Conservation (phyloP, 2,113 vertebrate genomes). For the Nyctibius bracteatus region DNA sequence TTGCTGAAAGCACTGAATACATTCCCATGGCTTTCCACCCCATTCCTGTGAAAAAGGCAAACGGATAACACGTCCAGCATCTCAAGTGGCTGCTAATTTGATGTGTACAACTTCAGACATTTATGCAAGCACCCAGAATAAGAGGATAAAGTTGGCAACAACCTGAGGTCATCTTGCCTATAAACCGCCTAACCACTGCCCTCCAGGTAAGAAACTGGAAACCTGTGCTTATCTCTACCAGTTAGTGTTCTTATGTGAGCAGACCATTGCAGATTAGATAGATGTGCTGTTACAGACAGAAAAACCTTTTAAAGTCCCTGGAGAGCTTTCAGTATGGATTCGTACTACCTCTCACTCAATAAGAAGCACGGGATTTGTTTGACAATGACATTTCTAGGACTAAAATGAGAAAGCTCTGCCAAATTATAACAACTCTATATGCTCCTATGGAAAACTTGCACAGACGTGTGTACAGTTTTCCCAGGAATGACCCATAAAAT, state of each 20-base stretch:
- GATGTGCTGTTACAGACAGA: neutral
- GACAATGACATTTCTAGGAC: slow-evolving; percentile 17
- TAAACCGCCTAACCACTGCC: neutral
- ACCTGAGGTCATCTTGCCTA: slow-evolving; percentile 2
- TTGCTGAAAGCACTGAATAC: neutral
- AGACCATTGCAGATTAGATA: neutral
- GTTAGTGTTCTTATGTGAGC: neutral
- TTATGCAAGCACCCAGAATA: neutral
- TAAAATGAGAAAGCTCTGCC: neutral
- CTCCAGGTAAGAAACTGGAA: slow-evolving; percentile 45
- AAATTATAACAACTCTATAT: neutral
- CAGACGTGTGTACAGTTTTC: neutral
- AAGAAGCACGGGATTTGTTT: neutral
- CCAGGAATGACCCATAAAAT: neutral
- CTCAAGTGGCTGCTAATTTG: slow-evolving; percentile 18
- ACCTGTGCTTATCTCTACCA: neutral
- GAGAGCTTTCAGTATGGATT: slow-evolving; percentile 27
- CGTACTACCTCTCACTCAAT: neutral
- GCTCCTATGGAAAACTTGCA: neutral
- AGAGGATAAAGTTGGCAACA: neutral
- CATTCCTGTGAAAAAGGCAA: neutral
- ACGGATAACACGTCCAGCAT: neutral
- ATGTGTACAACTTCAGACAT: slow-evolving; percentile 24
- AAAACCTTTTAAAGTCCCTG: neutral
- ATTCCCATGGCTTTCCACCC: neutral